Base-by-base conservation (phyloP, 2,888 invertebrate genomes). In the Agriopis aurantiaria region DNA sequence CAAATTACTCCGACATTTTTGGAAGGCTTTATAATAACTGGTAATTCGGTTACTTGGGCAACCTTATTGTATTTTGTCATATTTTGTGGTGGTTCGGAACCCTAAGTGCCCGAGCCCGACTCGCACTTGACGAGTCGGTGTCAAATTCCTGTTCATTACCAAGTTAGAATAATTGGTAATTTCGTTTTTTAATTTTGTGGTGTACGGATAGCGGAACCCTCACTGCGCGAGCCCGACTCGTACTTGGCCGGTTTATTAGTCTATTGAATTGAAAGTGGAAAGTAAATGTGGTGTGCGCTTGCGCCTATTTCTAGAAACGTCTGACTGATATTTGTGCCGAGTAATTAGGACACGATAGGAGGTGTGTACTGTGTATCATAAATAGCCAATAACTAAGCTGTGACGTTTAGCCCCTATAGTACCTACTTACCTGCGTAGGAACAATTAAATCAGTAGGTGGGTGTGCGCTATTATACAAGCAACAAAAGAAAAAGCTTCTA, bases 381-480 rank as follows among this genome's bases (percentile, higher is more conserved):
- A 63, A 68, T 66, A 69, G 48, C 33, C 59, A 59, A 48, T 59
- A 59, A 48, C 7, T 14, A n/a, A 51, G 11, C 7, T n/a, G n/a
- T 61, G 67, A 61, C 61, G 61, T 56, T 53, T 45, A 17, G 17
- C 14, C 55, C 59, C 3, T 7, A 23, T 12, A 55, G 53, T 43
- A 7, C 3, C 14, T 46, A 46, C 0, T 11, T 33, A 43, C 14
- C 17, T 62, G 52, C 62, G 62, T 58, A 43, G 17, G 23, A 45
- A 57, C 41, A 52, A 58, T 55, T 65, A 56, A 63, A 65, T 71
- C 65, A 45, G 10, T 52, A 23, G 41, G 69, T 66, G 65, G 67
- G 75, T 69, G 72, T 72, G 72, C 65, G 46, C 58, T 60, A 23
- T 14, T 64, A 51, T 57, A 73, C 8, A 76, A 83, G 49, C 17